These are phyloP conservation scores for Nymphicus hollandicus DNA, from an alignment of 2,113 vertebrate genomes.

Conservation along the genomic window DNA sequence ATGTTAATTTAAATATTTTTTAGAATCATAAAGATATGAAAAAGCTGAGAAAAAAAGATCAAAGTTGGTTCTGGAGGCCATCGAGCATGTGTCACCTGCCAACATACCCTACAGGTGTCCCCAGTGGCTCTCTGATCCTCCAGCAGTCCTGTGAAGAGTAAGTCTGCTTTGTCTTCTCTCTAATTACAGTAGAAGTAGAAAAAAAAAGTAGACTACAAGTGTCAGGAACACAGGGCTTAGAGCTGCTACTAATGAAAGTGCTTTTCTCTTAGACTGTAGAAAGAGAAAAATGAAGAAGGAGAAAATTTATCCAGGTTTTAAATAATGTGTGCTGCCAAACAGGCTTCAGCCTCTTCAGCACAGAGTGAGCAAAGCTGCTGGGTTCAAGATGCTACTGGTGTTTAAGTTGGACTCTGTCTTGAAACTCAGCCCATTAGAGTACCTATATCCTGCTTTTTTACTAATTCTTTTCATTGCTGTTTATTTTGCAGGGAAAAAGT, in stretches of 20 bases:
- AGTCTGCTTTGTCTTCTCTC: not conserved
- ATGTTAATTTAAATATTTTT: not conserved
- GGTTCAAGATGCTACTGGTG: not conserved
- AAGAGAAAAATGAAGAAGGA: not conserved
- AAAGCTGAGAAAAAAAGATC: not conserved
- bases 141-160: not conserved
- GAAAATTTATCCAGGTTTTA: not conserved
- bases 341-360: not conserved
- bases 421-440: not conserved
- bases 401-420: not conserved
- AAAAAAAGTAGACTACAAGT: not conserved
- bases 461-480: not conserved
- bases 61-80: not conserved
- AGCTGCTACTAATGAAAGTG: not conserved
- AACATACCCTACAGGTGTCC: not conserved
- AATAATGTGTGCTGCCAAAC: not conserved
- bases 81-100: not conserved
- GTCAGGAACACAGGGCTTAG: not conserved
- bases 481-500: not conserved
- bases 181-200: not conserved
- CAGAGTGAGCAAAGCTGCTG: not conserved
- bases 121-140: not conserved
- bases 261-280: not conserved
- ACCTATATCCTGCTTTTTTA: not conserved
- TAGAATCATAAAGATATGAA: not conserved